A percentile compares a stretch with the other conserved stretches of the same genome.
These are phyloP conservation scores for Brachylomia viminalis DNA, from an alignment of 2,888 invertebrate genomes.

Conservation along the genomic window DNA sequence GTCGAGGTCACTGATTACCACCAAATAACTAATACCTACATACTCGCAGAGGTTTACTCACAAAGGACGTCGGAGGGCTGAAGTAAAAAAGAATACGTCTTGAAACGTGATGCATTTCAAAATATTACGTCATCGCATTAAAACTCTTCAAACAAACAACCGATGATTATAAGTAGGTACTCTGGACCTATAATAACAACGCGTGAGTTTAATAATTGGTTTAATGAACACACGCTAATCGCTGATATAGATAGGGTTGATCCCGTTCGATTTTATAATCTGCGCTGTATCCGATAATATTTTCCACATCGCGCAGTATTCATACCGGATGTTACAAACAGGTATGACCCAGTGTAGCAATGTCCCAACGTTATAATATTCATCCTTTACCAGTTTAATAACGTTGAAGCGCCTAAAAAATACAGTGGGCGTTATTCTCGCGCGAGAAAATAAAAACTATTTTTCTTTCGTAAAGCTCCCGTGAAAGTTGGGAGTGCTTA, in stretches of 20 bases:
- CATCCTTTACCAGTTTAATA: conserved; percentile 68
- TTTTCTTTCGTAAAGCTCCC: conserved; percentile 69
- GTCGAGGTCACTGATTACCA: conserved; percentile 32
- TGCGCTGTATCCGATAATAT: conserved; percentile 71
- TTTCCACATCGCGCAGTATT: conserved; percentile 63
- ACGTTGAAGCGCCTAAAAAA: conserved; percentile 68
- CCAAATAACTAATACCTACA: conserved; percentile 37
- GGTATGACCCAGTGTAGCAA: conserved; percentile 18
- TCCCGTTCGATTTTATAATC: conserved; percentile 66
- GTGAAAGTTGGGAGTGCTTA: conserved; percentile 72
- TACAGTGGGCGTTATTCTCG: conserved; percentile 62
- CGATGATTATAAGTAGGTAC: background rate
- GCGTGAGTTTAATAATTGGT: conserved; percentile 38
- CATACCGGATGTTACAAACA: conserved; percentile 19
- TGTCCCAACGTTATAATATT: conserved; percentile 69
- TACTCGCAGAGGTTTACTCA: conserved; percentile 21
- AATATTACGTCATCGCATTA: conserved; percentile 34
- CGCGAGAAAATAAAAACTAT: conserved; percentile 68
- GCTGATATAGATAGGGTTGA: conserved; percentile 39
- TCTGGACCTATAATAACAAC: conserved; percentile 25
- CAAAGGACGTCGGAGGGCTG: conserved; percentile 29
- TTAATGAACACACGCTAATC: conserved; percentile 43
- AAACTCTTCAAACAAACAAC: conserved; percentile 20
- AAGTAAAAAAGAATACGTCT: conserved; percentile 38
- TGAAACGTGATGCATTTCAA: conserved; percentile 26